These are phyloP conservation scores for Valencia hispanica DNA, from an alignment of 2,797 vertebrate species.

Conservation along the genomic window DNA sequence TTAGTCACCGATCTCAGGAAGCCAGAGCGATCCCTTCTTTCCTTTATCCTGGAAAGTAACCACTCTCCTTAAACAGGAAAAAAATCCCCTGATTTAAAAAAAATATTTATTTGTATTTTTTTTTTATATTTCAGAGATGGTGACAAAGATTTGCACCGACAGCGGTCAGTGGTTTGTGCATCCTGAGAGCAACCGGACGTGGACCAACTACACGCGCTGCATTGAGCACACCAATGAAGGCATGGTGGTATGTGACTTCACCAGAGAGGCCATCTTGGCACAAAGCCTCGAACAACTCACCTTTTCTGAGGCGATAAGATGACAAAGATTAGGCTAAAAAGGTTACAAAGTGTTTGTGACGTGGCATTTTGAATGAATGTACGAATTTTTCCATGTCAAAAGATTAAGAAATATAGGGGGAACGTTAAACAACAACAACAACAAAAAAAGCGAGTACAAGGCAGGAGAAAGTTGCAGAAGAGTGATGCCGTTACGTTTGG, in stretches of 20 bases:
- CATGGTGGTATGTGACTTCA: conserved; percentile 82
- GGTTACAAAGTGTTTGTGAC: not conserved
- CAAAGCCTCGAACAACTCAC: not conserved
- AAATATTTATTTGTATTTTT: not conserved
- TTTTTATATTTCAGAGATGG: conserved; percentile 85
- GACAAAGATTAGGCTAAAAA: not conserved
- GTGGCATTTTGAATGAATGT: too few relatives aligned
- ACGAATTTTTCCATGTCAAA: not conserved
- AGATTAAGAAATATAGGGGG: not conserved
- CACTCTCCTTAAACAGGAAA: not conserved
- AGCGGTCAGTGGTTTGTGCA: conserved; percentile 93
- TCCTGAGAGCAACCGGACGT: conserved; percentile 93
- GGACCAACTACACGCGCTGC: conserved; percentile 96
- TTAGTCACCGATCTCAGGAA: too few relatives aligned
- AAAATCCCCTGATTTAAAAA: too few relatives aligned
- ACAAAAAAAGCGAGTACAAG: not conserved
- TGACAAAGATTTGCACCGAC: conserved; percentile 91
- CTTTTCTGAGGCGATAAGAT: conserved; percentile 3
- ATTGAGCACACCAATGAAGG: conserved; percentile 86
- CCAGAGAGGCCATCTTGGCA: not conserved
- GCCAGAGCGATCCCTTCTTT: not conserved
- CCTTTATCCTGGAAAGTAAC: not conserved
- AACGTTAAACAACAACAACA: not conserved
- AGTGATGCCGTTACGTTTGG: too few relatives aligned
- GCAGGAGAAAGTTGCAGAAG: not conserved